Evolutionary conservation across 1,140 invertebrate genomes (phyloP).

Genomic region (Drosophila nigromelanica): DNA sequence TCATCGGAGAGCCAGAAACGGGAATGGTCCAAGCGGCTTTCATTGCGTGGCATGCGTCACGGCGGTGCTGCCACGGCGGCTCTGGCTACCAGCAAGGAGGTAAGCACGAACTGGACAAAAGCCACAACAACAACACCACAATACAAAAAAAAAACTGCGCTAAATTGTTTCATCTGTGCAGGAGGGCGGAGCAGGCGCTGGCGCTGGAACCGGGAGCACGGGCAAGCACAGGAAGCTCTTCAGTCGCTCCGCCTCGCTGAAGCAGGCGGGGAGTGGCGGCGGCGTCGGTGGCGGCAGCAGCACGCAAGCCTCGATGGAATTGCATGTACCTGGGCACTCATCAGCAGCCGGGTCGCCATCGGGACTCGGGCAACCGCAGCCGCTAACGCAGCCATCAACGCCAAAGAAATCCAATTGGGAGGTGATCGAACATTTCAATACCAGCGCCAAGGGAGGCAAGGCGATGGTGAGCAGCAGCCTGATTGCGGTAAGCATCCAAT

Average conservation of each 20-base stretch:
- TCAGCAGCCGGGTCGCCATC: conserved; percentile 63
- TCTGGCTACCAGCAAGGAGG: conserved; percentile 70
- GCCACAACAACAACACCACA: not conserved
- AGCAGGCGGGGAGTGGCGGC: conserved; percentile 61
- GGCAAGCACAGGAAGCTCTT: conserved; percentile 73
- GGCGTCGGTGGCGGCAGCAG: conserved; percentile 28
- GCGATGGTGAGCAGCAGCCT: conserved; percentile 85
- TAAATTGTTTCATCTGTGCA: conserved; percentile 6
- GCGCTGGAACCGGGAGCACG: too few species aligned
- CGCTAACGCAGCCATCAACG: conserved; percentile 87
- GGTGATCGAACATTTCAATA: conserved; percentile 92
- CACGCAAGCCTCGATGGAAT: conserved; percentile 72
- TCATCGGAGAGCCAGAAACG: conserved; percentile 85
- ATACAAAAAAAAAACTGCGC: not conserved
- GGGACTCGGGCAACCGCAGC: conserved; percentile 30
- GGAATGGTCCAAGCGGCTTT: conserved; percentile 86
- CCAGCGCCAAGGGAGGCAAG: conserved; percentile 84
- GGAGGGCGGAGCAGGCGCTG: conserved; percentile 9
- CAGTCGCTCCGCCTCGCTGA: conserved; percentile 82
- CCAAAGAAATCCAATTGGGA: conserved; percentile 93
- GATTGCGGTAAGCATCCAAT: conserved; percentile 84
- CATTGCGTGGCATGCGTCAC: conserved; percentile 85
- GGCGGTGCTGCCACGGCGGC: conserved; percentile 30
- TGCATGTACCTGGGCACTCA: conserved; percentile 74
- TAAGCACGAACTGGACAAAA: conserved; percentile 30